Evolutionary conservation across 2,888 invertebrate species (phyloP).

Genomic region (Trimorus sp.): DNA sequence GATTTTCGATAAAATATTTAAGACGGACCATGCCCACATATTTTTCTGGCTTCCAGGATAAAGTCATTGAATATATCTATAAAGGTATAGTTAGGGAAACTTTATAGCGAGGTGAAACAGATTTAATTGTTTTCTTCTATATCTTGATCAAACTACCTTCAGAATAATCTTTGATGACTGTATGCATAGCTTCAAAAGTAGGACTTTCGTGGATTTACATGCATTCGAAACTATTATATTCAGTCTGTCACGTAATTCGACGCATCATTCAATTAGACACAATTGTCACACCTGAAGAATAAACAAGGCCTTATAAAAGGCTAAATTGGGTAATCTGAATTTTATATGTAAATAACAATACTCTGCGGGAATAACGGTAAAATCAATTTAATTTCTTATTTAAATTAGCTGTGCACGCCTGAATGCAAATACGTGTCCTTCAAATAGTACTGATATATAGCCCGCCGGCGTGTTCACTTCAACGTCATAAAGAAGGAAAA

Average conservation of each 20-base stretch:
- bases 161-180: too few relatives aligned
- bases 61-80: too few relatives aligned
- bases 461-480: slow-evolving; percentile 7
- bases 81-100: too few relatives aligned
- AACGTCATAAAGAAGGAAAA: slow-evolving; percentile 36
- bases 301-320: slow-evolving; percentile 21
- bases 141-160: too few relatives aligned
- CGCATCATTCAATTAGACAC: slow-evolving; percentile 28
- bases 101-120: too few relatives aligned
- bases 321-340: not conserved
- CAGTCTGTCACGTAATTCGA: slow-evolving; percentile 17
- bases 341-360: slow-evolving; percentile 42
- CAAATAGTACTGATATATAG: slow-evolving; percentile 29
- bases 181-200: too few relatives aligned
- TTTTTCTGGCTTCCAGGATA: too few relatives aligned
- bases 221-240: slow-evolving; percentile 1
- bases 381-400: slow-evolving; percentile 33
- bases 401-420: slow-evolving; percentile 34
- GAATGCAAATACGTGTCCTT: slow-evolving; percentile 31
- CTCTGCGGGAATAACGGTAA: slow-evolving; percentile 12
- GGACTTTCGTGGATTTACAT: slow-evolving; percentile 10
- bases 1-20: too few relatives aligned
- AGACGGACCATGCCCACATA: too few relatives aligned
- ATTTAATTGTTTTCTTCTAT: too few relatives aligned
- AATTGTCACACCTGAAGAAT: slow-evolving; percentile 29